Percentiles rank a stretch among this genome's conserved stretches.
Conservation (phyloP, 1,140 invertebrate genomes). For the Cydia splendana region DNA sequence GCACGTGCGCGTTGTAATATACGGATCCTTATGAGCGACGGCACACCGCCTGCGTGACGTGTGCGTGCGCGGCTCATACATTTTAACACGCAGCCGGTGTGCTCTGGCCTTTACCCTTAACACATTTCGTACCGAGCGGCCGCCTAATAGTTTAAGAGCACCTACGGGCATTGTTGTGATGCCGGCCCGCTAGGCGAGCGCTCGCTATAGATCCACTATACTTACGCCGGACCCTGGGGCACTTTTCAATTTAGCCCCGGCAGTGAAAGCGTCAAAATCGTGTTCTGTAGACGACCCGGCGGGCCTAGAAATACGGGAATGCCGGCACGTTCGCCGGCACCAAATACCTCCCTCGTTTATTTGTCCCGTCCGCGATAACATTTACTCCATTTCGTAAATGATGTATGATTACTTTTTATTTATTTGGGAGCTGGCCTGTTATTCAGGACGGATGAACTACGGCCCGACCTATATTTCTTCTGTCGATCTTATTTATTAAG, state of each 20-base stretch:
- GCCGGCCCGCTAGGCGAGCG: not conserved
- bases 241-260: not conserved
- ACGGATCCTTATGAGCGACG: no score
- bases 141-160: not conserved
- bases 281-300: not conserved
- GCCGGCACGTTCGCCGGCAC: conserved; percentile 19
- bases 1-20: no score
- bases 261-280: not conserved
- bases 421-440: conserved; percentile 16
- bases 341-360: conserved; percentile 11
- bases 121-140: no score
- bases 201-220: not conserved
- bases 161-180: not conserved
- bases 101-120: no score
- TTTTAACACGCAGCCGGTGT: no score
- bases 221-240: not conserved
- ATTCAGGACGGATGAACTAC: conserved; percentile 20
- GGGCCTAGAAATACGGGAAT: conserved; percentile 6
- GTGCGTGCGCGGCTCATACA: no score
- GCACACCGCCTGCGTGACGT: no score
- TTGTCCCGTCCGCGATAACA: conserved; percentile 14
- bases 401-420: conserved; percentile 24
- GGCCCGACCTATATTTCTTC: conserved; percentile 18
- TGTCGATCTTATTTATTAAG: conserved; percentile 28
- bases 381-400: conserved; percentile 29